phyloP scores from a whole-genome alignment of 2,113 vertebrate species.

The Porphyrio hochstetteri region DNA sequence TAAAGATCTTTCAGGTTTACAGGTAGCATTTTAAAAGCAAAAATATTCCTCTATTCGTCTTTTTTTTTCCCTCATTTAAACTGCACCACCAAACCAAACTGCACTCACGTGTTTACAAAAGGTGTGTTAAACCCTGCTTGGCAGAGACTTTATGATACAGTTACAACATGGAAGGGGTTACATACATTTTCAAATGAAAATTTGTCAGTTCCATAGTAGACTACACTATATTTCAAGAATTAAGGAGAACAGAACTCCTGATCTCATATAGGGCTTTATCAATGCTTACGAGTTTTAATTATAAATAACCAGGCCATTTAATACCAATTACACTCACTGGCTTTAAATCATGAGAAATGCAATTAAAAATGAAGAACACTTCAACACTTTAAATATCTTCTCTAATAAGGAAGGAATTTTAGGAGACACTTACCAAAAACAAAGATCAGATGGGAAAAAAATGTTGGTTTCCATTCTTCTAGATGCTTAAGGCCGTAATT shows the following conservation, averaged over 20 bases:
- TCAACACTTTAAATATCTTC: neutral
- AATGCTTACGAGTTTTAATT: neutral
- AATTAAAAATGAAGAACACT: neutral
- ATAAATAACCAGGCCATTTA: neutral
- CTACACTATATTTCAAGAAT: neutral
- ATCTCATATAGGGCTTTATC: neutral
- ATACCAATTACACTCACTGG: neutral
- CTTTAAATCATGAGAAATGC: neutral
- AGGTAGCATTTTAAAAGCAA: neutral
- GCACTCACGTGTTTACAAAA: neutral
- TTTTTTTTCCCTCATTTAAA: neutral
- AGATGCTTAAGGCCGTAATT: neutral
- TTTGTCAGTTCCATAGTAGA: neutral
- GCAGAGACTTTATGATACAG: neutral
- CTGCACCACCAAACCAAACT: too few relatives aligned
- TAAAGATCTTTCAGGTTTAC: neutral
- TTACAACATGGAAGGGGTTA: neutral
- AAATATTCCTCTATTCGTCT: neutral
- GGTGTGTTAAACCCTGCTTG: neutral
- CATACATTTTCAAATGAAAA: neutral
- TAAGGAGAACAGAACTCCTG: neutral
- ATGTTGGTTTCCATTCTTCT: neutral
- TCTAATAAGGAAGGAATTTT: neutral
- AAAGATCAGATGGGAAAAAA: neutral
- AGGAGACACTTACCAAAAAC: constrained; percentile 11